A percentile compares a stretch with the other conserved stretches of the same genome.
Conservation (phyloP, 2,797 vertebrate genomes). For the Muraenolepis orangiensis region DNA sequence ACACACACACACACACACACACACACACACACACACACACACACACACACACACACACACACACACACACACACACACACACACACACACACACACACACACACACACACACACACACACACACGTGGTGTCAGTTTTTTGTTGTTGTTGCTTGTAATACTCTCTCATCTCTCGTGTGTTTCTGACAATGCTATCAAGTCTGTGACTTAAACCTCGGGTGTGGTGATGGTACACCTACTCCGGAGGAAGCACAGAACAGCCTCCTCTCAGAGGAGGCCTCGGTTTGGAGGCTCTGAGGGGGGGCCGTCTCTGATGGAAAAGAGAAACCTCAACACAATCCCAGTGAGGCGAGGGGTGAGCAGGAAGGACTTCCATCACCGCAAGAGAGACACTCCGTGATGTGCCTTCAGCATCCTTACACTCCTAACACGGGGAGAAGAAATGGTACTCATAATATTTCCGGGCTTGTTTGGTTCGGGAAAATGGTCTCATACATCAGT, state of each 20-base stretch:
- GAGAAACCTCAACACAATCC: constrained; percentile 74
- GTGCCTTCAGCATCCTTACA: constrained; percentile 71
- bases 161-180: constrained; percentile 17
- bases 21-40: neutral
- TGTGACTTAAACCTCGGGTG: constrained; percentile 53
- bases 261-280: constrained; percentile 45
- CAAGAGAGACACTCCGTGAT: constrained; percentile 64
- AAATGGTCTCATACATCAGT: constrained; percentile 81
- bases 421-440: constrained; percentile 71
- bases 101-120: no score
- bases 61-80: no score
- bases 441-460: constrained; percentile 81
- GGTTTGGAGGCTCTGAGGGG: constrained; percentile 56
- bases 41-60: no score
- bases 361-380: constrained; percentile 76
- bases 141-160: constrained; percentile 50
- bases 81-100: no score
- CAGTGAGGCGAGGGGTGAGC: constrained; percentile 67
- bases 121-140: constrained; percentile 13
- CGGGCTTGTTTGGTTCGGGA: constrained; percentile 79
- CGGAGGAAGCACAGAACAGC: constrained; percentile 38
- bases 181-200: constrained; percentile 63
- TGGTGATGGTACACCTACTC: constrained; percentile 64
- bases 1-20: neutral
- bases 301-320: constrained; percentile 60